phyloP scores from a whole-genome alignment of 2,797 vertebrate species.

The Chaetodon trifasciatus region DNA sequence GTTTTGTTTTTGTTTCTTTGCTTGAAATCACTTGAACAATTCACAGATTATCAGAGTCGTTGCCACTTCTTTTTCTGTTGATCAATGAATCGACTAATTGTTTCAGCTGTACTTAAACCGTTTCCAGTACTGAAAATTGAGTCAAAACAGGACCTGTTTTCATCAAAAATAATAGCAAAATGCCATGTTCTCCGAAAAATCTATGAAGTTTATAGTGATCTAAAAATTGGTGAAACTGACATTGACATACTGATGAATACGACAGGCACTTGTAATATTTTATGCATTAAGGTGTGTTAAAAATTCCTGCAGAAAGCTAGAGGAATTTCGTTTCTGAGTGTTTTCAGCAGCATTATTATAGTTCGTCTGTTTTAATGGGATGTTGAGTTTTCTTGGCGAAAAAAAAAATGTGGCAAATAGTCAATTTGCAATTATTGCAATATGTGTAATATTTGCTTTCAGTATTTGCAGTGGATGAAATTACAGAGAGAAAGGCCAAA shows the following conservation, averaged over 20 bases:
- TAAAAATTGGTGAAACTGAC: not conserved
- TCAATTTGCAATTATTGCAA: constrained; percentile 19
- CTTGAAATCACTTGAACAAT: not conserved
- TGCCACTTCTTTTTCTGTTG: not conserved
- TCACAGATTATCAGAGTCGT: not conserved
- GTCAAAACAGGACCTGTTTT: not conserved
- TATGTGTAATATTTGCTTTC: constrained; percentile 5
- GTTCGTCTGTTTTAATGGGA: not conserved
- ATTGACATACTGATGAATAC: not conserved
- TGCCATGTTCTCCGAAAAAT: not conserved
- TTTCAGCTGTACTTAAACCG: not conserved
- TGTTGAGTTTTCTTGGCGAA: not conserved
- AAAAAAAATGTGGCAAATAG: not conserved
- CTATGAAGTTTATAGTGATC: not conserved
- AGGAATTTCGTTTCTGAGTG: not conserved
- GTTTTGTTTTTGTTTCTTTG: not conserved
- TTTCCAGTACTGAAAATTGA: not conserved
- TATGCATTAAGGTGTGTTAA: not conserved
- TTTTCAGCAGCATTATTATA: constrained; percentile 1
- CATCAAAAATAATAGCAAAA: not conserved
- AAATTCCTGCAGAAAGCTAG: not conserved
- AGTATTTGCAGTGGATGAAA: constrained; percentile 9
- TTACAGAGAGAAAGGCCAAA: constrained; percentile 20
- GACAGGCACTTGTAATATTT: not conserved
- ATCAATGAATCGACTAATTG: not conserved